Conservation (phyloP, 1,140 invertebrate species). For the Eumaeus atala region DNA sequence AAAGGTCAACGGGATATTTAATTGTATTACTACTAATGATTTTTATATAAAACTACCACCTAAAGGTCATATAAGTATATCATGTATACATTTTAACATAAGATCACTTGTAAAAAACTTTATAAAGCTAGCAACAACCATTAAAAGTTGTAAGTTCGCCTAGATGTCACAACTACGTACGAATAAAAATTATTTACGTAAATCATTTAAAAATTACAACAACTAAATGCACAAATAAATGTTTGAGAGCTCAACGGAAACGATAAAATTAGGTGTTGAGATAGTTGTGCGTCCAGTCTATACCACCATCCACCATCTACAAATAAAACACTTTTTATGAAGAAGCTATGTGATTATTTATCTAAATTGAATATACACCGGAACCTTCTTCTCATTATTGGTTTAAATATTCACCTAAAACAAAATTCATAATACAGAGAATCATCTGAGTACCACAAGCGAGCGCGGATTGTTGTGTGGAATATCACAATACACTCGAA, state of each 20-base stretch:
- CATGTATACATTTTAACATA: too few species aligned
- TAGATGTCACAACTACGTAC: too few species aligned
- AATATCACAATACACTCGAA: slow-evolving; percentile 29
- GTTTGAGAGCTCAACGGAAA: slow-evolving; percentile 11
- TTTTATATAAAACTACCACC: too few species aligned
- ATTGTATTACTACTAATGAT: too few species aligned
- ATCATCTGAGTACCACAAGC: not conserved
- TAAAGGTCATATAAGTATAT: too few species aligned
- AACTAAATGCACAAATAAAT: too few species aligned
- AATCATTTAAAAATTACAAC: too few species aligned
- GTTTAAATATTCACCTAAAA: slow-evolving; percentile 16
- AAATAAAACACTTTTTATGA: slow-evolving; percentile 14
- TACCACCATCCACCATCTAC: slow-evolving; percentile 13
- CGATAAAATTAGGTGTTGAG: slow-evolving; percentile 6
- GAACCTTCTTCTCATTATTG: slow-evolving; percentile 9
- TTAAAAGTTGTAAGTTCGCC: too few species aligned
- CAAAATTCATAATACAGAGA: not conserved
- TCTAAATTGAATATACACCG: not conserved
- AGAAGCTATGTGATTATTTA: slow-evolving; percentile 4
- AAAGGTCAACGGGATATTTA: too few species aligned
- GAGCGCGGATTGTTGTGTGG: slow-evolving; percentile 20
- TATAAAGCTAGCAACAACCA: too few species aligned
- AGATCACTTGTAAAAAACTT: too few species aligned
- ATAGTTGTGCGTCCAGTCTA: slow-evolving; percentile 15
- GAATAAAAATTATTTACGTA: too few species aligned